Conservation (phyloP, 2,113 vertebrate species). For the Amia ocellicauda region DNA sequence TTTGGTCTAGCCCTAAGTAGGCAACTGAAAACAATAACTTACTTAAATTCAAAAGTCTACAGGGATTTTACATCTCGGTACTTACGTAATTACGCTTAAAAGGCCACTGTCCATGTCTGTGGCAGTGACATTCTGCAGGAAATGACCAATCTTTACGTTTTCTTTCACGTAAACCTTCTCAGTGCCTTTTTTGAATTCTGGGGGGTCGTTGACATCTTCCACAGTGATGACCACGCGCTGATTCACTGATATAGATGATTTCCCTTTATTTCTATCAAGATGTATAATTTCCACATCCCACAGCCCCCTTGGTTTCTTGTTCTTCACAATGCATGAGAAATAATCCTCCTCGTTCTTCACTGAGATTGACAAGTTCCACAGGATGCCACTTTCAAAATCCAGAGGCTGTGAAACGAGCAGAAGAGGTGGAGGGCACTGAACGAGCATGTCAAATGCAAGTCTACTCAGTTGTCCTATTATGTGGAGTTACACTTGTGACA, state of each 20-base stretch:
- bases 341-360: conserved; percentile 47
- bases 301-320: accelerated
- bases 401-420: conserved; percentile 36
- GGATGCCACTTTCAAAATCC: conserved; percentile 35
- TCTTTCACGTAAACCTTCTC: conserved; percentile 25
- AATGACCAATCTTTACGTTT: conserved; percentile 24
- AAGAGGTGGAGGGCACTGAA: neutral
- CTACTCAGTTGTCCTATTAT: too few relatives aligned
- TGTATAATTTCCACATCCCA: conserved; percentile 37
- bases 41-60: too few relatives aligned
- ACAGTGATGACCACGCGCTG: conserved; percentile 34
- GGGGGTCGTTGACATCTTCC: conserved; percentile 55
- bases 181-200: conserved; percentile 27
- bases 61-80: too few relatives aligned
- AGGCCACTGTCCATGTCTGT: conserved; percentile 39
- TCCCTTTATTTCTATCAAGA: neutral
- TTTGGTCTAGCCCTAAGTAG: too few relatives aligned
- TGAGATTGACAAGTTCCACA: conserved; percentile 39
- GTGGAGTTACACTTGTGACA: too few relatives aligned
- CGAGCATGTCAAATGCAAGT: too few relatives aligned
- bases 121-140: conserved; percentile 39
- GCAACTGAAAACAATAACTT: too few relatives aligned
- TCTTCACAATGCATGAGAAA: conserved; percentile 41
- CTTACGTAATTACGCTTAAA: too few relatives aligned
- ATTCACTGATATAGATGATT: neutral